Conservation (phyloP, 2,888 invertebrate species). For the Raillietiella orientalis region DNA sequence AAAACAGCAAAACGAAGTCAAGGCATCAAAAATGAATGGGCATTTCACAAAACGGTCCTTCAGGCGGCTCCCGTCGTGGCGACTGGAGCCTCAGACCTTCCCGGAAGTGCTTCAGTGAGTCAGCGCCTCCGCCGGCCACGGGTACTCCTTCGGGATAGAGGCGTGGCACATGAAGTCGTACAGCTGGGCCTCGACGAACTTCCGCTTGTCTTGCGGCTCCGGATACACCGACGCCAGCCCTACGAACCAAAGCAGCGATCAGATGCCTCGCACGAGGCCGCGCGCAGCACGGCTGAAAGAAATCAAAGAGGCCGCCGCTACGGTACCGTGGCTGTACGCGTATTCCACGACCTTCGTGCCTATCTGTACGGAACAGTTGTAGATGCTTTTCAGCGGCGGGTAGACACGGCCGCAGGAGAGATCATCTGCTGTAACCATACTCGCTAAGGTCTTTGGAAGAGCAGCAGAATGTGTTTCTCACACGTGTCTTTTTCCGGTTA, state of each 20-base stretch:
- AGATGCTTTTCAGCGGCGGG: constrained; percentile 52
- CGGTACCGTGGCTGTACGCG: constrained; percentile 43
- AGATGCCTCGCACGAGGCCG: neutral
- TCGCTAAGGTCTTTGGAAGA: constrained; percentile 30
- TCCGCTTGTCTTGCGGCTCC: constrained; percentile 32
- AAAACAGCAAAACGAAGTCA: too few relatives aligned
- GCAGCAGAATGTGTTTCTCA: constrained; percentile 2
- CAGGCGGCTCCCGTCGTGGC: too few relatives aligned
- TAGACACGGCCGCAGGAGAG: constrained; percentile 57
- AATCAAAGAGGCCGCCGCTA: too few relatives aligned
- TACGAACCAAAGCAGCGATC: constrained; percentile 10
- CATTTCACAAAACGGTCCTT: too few relatives aligned
- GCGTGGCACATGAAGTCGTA: constrained; percentile 35
- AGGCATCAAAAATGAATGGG: too few relatives aligned
- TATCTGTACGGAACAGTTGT: constrained; percentile 55
- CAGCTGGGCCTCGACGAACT: constrained; percentile 43
- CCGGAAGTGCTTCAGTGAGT: neutral
- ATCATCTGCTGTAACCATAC: constrained; percentile 43
- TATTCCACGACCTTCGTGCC: constrained; percentile 46
- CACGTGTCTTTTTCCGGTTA: constrained; percentile 10
- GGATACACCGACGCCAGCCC: constrained; percentile 44
- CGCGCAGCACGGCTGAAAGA: too few relatives aligned
- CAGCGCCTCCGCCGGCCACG: constrained; percentile 16
- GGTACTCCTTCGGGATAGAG: constrained; percentile 26
- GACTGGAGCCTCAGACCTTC: too few relatives aligned